phyloP scores from a whole-genome alignment of 1,140 invertebrate species.

The Drosophila nikananu region DNA sequence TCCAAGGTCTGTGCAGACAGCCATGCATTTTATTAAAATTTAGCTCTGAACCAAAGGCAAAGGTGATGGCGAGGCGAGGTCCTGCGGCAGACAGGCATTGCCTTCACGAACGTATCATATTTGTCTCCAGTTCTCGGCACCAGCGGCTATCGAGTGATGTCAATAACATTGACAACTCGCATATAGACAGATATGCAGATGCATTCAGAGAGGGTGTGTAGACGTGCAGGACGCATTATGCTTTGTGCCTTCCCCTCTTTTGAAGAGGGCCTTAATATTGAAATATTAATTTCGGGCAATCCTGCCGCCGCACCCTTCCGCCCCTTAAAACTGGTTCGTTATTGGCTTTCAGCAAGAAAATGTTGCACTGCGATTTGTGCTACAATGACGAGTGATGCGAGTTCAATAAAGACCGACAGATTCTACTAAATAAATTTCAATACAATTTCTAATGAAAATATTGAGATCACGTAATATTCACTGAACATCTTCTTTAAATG shows the following conservation, averaged over 20 bases:
- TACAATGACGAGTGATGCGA: constrained; percentile 19
- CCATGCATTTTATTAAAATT: constrained; percentile 74
- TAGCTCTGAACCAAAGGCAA: constrained; percentile 20
- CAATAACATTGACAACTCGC: constrained; percentile 66
- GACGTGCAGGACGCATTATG: constrained; percentile 25
- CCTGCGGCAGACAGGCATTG: constrained; percentile 39
- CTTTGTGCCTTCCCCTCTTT: constrained; percentile 60
- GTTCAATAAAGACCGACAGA: constrained; percentile 8
- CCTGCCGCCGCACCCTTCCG: not conserved
- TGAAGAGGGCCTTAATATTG: constrained; percentile 51
- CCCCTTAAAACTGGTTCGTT: constrained; percentile 45
- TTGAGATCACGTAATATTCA: constrained; percentile 20
- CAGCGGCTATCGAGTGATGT: constrained; percentile 70
- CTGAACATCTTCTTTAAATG: constrained; percentile 32
- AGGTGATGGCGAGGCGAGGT: constrained; percentile 3
- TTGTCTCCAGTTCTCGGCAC: constrained; percentile 71
- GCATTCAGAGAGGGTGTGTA: constrained; percentile 12
- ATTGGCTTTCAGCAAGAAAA: constrained; percentile 54
- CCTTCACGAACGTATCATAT: constrained; percentile 76
- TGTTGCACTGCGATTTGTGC: constrained; percentile 20
- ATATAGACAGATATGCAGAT: constrained; percentile 21
- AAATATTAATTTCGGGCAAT: constrained; percentile 72
- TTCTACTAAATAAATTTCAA: constrained; percentile 47
- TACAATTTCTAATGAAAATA: constrained; percentile 57
- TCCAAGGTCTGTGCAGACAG: constrained; percentile 60